Percentiles rank a stretch among this genome's conserved stretches.
phyloP scores from a whole-genome alignment of 2,113 vertebrate genomes.

The Pteronura brasiliensis region DNA sequence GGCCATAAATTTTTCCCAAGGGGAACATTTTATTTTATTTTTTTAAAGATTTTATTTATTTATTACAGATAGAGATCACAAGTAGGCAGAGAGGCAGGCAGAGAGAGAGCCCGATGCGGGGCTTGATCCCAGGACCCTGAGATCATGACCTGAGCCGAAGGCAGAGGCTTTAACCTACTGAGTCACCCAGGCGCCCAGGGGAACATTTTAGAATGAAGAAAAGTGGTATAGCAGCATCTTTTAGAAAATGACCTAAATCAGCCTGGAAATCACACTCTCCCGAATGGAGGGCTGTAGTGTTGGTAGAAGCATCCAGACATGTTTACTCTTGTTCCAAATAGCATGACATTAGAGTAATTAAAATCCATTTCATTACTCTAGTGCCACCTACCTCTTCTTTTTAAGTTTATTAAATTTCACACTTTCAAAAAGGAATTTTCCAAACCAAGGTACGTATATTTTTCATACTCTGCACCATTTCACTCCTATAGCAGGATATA shows the following conservation, averaged over 20 bases:
- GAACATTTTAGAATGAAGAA: background rate
- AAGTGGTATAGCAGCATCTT: background rate
- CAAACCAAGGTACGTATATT: background rate
- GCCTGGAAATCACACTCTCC: background rate
- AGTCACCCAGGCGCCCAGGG: background rate
- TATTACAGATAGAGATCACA: too few species aligned
- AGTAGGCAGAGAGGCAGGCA: too few species aligned
- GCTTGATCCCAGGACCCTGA: too few species aligned
- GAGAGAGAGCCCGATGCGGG: too few species aligned
- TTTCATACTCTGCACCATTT: background rate
- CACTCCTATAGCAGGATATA: background rate
- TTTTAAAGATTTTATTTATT: too few species aligned
- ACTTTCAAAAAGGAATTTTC: slow-evolving; percentile 5
- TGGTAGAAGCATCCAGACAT: background rate
- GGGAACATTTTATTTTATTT: background rate
- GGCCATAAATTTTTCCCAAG: background rate
- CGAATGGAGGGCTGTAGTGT: background rate
- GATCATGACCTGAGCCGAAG: too few species aligned
- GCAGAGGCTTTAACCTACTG: too few species aligned
- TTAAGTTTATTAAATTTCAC: background rate
- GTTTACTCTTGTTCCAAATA: background rate
- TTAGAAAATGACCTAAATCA: background rate
- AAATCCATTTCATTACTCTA: background rate
- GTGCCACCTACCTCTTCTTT: background rate
- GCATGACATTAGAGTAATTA: background rate